phyloP scores from a whole-genome alignment of 2,113 vertebrate species.

The Scopus umbretta region DNA sequence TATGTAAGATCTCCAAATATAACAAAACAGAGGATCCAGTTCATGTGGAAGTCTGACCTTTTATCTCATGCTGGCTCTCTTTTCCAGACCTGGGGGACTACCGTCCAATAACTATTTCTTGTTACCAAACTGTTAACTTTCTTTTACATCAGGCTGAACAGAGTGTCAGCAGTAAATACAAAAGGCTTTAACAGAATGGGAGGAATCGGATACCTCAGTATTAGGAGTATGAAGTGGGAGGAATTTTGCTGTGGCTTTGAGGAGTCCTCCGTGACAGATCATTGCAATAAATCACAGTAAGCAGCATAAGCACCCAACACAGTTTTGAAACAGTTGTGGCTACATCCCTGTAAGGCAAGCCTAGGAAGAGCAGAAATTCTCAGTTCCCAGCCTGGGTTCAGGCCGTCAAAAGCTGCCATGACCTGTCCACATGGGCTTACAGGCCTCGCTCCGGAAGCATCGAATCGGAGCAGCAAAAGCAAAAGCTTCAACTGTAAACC shows the following conservation, averaged over 20 bases:
- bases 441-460: background rate
- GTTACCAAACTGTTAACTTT: background rate
- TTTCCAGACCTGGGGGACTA: background rate
- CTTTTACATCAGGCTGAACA: background rate
- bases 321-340: background rate
- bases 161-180: background rate
- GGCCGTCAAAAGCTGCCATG: background rate
- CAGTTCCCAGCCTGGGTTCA: background rate
- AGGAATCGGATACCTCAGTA: background rate
- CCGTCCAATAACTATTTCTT: background rate
- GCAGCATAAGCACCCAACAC: background rate
- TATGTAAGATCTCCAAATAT: background rate
- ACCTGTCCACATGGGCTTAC: background rate
- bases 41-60: background rate
- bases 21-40: background rate
- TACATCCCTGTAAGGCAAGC: fast-evolving
- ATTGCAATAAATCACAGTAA: background rate
- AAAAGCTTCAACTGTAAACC: background rate
- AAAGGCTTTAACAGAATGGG: background rate
- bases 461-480: background rate
- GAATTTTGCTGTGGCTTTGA: background rate
- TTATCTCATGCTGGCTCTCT: background rate
- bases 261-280: background rate
- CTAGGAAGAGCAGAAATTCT: background rate
- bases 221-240: background rate